Evolutionary conservation across 37 sponge, comb jelly and placozoan genomes (phyloP).

Genomic region (Agelas oroides): DNA sequence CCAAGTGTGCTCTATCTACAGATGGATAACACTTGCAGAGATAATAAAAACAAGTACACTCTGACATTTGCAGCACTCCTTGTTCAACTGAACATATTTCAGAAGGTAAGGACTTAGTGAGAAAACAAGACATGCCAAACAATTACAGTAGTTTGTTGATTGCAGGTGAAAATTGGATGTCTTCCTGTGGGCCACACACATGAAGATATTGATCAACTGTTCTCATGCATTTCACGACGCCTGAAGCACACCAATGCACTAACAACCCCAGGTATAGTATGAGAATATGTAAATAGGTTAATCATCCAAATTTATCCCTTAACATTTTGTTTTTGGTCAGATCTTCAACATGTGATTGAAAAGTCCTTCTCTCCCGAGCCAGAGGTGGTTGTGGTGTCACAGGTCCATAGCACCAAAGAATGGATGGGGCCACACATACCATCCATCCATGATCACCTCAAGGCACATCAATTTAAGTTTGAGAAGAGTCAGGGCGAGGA

Average conservation of each 20-base stretch:
- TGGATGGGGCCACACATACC: constrained; percentile 26
- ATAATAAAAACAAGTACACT: background rate
- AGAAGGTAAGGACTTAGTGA: background rate
- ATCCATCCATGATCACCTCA: background rate
- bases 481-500: background rate
- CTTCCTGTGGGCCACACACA: constrained; percentile 40
- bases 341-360: background rate
- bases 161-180: constrained; percentile 7
- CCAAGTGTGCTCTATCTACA: no score
- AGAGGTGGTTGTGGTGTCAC: background rate
- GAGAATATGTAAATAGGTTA: no score
- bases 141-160: background rate
- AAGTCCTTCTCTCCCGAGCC: constrained; percentile 1
- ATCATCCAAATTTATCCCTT: background rate
- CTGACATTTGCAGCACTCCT: constrained; percentile 1
- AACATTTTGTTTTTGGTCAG: background rate
- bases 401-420: background rate
- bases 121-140: background rate
- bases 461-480: constrained; percentile 1
- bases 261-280: background rate
- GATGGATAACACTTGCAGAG: background rate
- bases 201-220: constrained; percentile 46
- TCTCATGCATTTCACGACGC: constrained; percentile 4
- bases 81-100: background rate
- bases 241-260: background rate